Percentiles rank a stretch among this genome's conserved stretches.
These are phyloP conservation scores for Cataglyphis albicans DNA, from an alignment of 2,888 invertebrate species.

Conservation along the genomic window DNA sequence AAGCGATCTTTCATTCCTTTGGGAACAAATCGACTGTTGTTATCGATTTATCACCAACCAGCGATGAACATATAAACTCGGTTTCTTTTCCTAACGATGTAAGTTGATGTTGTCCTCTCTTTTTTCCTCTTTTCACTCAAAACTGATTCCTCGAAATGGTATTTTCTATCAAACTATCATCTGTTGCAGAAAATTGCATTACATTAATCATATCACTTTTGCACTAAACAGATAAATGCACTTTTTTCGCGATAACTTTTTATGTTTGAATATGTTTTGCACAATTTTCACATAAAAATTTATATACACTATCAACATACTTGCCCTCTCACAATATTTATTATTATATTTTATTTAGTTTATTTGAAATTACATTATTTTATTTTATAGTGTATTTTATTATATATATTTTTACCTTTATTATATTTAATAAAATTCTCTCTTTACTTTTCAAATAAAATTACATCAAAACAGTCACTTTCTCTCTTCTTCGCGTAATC, in stretches of 20 bases:
- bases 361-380: slow-evolving; percentile 12
- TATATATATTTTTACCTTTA: neutral
- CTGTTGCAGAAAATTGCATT: slow-evolving; percentile 10
- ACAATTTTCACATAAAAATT: slow-evolving; percentile 3
- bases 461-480: neutral
- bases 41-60: slow-evolving; percentile 25
- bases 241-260: neutral
- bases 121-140: slow-evolving; percentile 7
- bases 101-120: slow-evolving; percentile 35
- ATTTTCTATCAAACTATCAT: neutral
- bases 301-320: neutral
- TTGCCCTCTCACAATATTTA: neutral
- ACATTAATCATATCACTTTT: slow-evolving; percentile 5
- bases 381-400: neutral
- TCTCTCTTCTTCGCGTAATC: neutral
- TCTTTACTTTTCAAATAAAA: slow-evolving; percentile 7
- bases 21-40: neutral
- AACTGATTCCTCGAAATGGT: neutral
- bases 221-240: neutral
- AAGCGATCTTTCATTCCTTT: neutral
- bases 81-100: slow-evolving; percentile 33
- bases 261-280: neutral
- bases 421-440: neutral
- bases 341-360: neutral
- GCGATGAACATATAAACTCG: neutral